Percentiles rank a stretch among this genome's conserved stretches.
These are phyloP conservation scores for Nematopogon swammerdamellus DNA, from an alignment of 2,888 invertebrate species.

Conservation along the genomic window DNA sequence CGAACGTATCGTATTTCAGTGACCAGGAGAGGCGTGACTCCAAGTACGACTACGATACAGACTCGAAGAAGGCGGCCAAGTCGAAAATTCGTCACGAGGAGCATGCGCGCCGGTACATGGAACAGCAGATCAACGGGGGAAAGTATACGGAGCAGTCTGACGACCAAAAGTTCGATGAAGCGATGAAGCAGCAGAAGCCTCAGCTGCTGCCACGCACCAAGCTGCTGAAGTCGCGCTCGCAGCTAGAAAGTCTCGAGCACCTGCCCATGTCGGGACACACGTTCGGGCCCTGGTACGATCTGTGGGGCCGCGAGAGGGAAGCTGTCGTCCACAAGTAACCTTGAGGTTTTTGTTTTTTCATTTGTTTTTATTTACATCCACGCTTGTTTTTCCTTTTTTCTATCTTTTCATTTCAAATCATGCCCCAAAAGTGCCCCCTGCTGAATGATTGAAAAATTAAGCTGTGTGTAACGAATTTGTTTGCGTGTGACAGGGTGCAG, in stretches of 20 bases:
- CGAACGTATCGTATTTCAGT: conserved; percentile 47
- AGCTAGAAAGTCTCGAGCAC: conserved; percentile 40
- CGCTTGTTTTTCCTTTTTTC: conserved; percentile 6
- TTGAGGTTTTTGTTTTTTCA: conserved; percentile 6
- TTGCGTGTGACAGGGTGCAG: conserved; percentile 65
- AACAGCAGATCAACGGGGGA: conserved; percentile 33
- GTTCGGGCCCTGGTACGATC: conserved; percentile 87
- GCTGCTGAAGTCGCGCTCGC: conserved; percentile 52
- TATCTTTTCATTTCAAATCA: conserved; percentile 11
- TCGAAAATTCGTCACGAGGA: conserved; percentile 49
- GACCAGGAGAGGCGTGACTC: conserved; percentile 40
- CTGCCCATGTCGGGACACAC: conserved; percentile 63
- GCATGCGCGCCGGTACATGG: conserved; percentile 37
- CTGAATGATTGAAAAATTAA: too few species aligned
- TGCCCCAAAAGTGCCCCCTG: conserved; percentile 8
- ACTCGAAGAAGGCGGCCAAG: conserved; percentile 52
- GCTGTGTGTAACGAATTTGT: conserved; percentile 7
- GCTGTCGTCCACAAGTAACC: conserved; percentile 59
- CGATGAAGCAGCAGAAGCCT: conserved; percentile 47
- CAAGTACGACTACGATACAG: conserved; percentile 48
- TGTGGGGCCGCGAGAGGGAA: conserved; percentile 70
- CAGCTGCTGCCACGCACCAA: conserved; percentile 70
- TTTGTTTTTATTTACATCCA: conserved; percentile 7
- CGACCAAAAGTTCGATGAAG: conserved; percentile 55
- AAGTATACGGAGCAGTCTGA: conserved; percentile 47